Evolutionary conservation across 2,888 invertebrate species (phyloP), one percentile per base, ranked within the genome.

Genomic region (Acrobasis suavella): DNA sequence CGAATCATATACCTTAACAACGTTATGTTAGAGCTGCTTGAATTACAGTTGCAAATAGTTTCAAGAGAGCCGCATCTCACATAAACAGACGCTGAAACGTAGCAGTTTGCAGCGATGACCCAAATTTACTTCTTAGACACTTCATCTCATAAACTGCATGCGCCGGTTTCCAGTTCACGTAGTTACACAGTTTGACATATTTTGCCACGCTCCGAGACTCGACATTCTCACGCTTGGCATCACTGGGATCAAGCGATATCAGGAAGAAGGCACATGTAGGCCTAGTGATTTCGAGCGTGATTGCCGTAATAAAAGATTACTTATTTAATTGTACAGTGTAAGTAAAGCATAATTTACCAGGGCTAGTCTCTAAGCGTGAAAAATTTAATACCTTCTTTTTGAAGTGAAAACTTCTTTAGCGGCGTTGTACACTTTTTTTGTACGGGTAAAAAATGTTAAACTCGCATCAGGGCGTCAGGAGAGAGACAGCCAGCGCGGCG

Each of bases 141-240:
- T 38, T 38, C 37, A 37, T 60, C 51, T 50, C 60, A 46, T 60
- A 38, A 50, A 49, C 38, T 50, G 32, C n/a, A n/a, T 46, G 46
- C 14, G 10, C 42, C 14, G 42, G 42, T 46, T 52, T 32, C 52
- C 6, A 52, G 52, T 52, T 52, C 52, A 32, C 52, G 32, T 32
- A 52, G 52, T 32, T 52, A 32, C 52, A 17, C 14, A 52, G 32
- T 52, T 52, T 52, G 52, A 52, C 52, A 52, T 14, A 46, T 46
- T 46, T n/a, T 46, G 14, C 46, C 46, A 32, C 32, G 46, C 46
- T 46, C 12, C 14, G 6, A 46, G n/a, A 46, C 46, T 14, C 2
- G 32, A 46, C 46, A 46, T 46, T 46, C 46, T n/a, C n/a, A 7
- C n/a, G 46, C 14, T 46, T 46, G 46, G 46, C 2, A 7, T 6